Evolutionary conservation across 2,888 invertebrate genomes (phyloP).

Genomic region (Melipona bicolor): DNA sequence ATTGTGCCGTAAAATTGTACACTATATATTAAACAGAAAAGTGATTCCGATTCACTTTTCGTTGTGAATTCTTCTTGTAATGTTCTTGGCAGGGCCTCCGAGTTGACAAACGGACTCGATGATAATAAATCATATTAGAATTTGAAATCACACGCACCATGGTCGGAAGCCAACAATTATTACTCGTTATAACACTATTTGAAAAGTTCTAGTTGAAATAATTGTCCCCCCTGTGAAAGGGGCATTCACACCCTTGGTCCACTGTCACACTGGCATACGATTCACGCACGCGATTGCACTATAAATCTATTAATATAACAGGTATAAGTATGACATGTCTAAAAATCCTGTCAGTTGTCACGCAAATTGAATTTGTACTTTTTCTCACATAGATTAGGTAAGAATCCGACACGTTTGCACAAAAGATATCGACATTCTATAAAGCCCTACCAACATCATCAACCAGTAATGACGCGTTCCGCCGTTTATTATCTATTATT

Average conservation of each 20-base stretch:
- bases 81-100: constrained; percentile 74
- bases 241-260: constrained; percentile 82
- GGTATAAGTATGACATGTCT: constrained; percentile 79
- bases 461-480: constrained; percentile 64
- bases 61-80: constrained; percentile 50
- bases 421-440: constrained; percentile 76
- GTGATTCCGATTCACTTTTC: constrained; percentile 46
- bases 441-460: constrained; percentile 76
- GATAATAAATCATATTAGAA: constrained; percentile 63
- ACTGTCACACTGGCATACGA: constrained; percentile 79
- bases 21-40: constrained; percentile 46
- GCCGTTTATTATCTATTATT: constrained; percentile 60
- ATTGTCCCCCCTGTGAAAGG: constrained; percentile 68
- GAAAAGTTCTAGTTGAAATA: constrained; percentile 72
- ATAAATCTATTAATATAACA: constrained; percentile 82
- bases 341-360: constrained; percentile 80
- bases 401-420: constrained; percentile 75
- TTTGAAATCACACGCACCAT: constrained; percentile 70
- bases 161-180: constrained; percentile 74
- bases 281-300: constrained; percentile 82
- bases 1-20: constrained; percentile 55
- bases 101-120: constrained; percentile 66
- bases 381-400: constrained; percentile 76
- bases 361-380: constrained; percentile 83
- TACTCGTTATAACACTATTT: constrained; percentile 68